Evolutionary conservation across 2,888 invertebrate species (phyloP), one percentile per base, ranked within the genome.

Genomic region (Melieria picta): DNA sequence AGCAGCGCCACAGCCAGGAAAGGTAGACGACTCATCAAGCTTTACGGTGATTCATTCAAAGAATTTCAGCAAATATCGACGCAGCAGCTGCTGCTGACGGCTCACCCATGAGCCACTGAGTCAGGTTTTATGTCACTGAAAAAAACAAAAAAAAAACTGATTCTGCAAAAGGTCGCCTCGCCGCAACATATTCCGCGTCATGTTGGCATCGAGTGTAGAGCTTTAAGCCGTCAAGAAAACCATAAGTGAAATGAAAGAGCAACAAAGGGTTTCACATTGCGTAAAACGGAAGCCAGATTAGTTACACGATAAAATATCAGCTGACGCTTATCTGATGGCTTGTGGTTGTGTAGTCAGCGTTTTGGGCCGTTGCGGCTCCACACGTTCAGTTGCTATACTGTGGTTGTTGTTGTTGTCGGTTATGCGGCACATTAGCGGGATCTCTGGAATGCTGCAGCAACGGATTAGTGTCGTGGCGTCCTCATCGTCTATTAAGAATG

Each of bases 291-390:
- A 71, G 71, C 62, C 66, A 43, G 71, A 66, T 71, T 71, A 66
- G 71, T 71, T 71, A 71, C 71, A 71, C 62, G 69, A 72, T 72
- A 72, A 69, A 72, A 57, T 72, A 72, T 72, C 72, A 72, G 69
- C 62, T 72, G 47, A 65, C 69, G 56, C 46, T 68, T 63, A 63
- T 52, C 60, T 60, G 46, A 60, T 70, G 57, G 55, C 48, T 47
- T 56, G 57, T 16, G 63, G 46, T 69, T 58, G 30, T 30, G 4
- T 65, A 52, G n/a, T 55, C 30, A 42, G 7, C 55, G 52, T 52
- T 45, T 16, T 11, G 42, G 48, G 30, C 43, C 50, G 42, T 47
- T 66, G 42, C 7, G n/a, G n/a, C n/a, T 52, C 52, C 64, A 11
- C 13, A 11, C 30, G 30, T 30, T 30, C 47, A 48, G 30, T 47